Evolutionary conservation across 2,797 vertebrate genomes (phyloP).

Genomic region (Melanotaenia maccullochi): DNA sequence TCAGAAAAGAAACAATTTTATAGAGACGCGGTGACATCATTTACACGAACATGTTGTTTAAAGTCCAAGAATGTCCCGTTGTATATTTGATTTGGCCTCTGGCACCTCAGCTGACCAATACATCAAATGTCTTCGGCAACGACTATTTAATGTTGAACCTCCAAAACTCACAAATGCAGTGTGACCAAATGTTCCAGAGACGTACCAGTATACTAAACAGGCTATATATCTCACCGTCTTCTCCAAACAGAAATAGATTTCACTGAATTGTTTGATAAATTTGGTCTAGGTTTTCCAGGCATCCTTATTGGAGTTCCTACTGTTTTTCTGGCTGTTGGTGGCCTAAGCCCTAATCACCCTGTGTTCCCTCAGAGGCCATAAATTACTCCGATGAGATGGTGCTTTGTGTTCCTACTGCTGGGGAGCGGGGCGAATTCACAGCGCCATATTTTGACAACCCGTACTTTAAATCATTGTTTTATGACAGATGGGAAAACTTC

Average conservation of each 20-base stretch:
- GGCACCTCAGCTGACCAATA: slow-evolving; percentile 86
- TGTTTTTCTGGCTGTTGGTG: slow-evolving; percentile 99
- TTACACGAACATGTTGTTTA: slow-evolving; percentile 94
- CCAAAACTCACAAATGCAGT: slow-evolving; percentile 98
- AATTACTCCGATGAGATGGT: slow-evolving; percentile 96
- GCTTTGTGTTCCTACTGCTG: slow-evolving; percentile 95
- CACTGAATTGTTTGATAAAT: slow-evolving; percentile 94
- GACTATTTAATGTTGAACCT: slow-evolving; percentile 97
- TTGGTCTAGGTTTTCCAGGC: slow-evolving; percentile 95
- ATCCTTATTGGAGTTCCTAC: slow-evolving; percentile 96
- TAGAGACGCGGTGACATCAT: slow-evolving; percentile 90
- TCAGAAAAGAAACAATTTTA: slow-evolving; percentile 79
- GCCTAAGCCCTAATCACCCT: slow-evolving; percentile 97
- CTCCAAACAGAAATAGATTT: slow-evolving; percentile 99
- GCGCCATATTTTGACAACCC: slow-evolving; percentile 95
- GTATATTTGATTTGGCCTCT: slow-evolving; percentile 99
- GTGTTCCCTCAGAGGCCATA: slow-evolving; percentile 96
- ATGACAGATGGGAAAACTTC: slow-evolving; percentile 97
- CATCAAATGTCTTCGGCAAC: slow-evolving; percentile 92
- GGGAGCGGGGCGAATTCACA: slow-evolving; percentile 90
- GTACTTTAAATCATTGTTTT: slow-evolving; percentile 99
- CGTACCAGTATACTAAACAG: slow-evolving; percentile 91
- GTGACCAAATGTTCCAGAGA: slow-evolving; percentile 92
- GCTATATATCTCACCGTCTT: slow-evolving; percentile 92
- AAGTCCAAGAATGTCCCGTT: slow-evolving; percentile 90